These are phyloP conservation scores for Lacanobia wlatinum DNA, from an alignment of 2,888 invertebrate genomes.

Conservation along the genomic window DNA sequence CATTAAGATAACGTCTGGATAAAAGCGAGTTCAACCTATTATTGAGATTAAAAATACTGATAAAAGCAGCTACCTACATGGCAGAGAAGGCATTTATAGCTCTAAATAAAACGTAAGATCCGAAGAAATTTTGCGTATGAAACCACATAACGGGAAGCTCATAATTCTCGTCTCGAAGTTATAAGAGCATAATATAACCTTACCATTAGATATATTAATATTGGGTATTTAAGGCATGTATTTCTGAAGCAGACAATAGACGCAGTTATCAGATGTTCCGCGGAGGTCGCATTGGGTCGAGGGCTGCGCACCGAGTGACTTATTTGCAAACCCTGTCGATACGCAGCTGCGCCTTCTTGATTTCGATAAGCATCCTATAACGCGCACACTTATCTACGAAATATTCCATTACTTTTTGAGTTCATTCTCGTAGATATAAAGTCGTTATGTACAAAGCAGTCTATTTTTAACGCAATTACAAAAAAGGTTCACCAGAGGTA, in stretches of 20 bases:
- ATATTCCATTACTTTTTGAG: neutral
- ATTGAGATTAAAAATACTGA: neutral
- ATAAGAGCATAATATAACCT: neutral
- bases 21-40: neutral
- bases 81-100: neutral
- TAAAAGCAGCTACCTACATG: neutral
- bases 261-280: slow-evolving; percentile 36
- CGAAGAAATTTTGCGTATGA: slow-evolving; percentile 3
- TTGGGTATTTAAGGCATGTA: slow-evolving; percentile 19
- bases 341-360: slow-evolving; percentile 63
- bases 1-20: slow-evolving; percentile 25
- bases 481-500: neutral
- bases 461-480: neutral
- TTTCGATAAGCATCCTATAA: slow-evolving; percentile 26
- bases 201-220: neutral
- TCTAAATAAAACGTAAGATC: slow-evolving; percentile 10
- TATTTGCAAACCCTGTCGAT: slow-evolving; percentile 65
- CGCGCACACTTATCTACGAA: slow-evolving; percentile 10
- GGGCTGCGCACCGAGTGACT: slow-evolving; percentile 50
- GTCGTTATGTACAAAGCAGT: neutral
- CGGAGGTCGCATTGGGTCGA: slow-evolving; percentile 45
- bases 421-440: neutral
- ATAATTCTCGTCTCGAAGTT: slow-evolving; percentile 13
- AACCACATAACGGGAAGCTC: slow-evolving; percentile 11
- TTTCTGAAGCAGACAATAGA: slow-evolving; percentile 43